Conservation (phyloP, 2,113 vertebrate species). For the Apteryx owenii region DNA sequence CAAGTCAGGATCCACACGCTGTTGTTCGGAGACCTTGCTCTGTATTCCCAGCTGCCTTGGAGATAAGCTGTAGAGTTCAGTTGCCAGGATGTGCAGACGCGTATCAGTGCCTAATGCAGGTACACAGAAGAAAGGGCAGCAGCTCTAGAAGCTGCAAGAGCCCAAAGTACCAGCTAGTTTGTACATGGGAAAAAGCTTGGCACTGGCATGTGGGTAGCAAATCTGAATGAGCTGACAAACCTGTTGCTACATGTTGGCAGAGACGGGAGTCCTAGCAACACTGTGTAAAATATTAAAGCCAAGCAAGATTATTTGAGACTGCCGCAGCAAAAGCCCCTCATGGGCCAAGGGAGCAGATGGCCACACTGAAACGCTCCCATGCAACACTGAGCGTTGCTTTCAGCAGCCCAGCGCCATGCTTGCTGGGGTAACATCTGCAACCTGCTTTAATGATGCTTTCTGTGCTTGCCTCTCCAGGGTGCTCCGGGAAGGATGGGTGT, state of each 20-base stretch:
- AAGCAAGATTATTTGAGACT: background rate
- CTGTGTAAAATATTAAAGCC: background rate
- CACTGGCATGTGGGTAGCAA: background rate
- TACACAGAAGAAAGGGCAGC: background rate
- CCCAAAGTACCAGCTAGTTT: background rate
- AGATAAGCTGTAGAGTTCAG: background rate
- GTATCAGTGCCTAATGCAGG: background rate
- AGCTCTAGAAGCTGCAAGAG: background rate
- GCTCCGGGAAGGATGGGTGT: constrained; percentile 93
- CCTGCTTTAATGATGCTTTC: background rate
- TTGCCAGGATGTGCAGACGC: background rate
- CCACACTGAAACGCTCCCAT: background rate
- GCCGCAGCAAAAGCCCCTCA: background rate
- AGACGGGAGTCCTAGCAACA: background rate
- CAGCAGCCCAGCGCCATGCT: background rate
- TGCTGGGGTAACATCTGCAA: background rate
- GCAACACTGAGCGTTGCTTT: background rate
- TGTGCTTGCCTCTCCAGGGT: constrained; percentile 79
- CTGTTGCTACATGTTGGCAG: background rate
- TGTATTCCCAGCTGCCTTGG: background rate
- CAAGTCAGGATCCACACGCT: background rate
- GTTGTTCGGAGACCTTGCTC: background rate
- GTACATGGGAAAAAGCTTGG: background rate
- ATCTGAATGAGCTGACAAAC: background rate
- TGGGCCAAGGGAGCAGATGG: background rate